These are phyloP conservation scores for Deroplatys truncata DNA, from an alignment of 2,888 invertebrate genomes.

Conservation along the genomic window DNA sequence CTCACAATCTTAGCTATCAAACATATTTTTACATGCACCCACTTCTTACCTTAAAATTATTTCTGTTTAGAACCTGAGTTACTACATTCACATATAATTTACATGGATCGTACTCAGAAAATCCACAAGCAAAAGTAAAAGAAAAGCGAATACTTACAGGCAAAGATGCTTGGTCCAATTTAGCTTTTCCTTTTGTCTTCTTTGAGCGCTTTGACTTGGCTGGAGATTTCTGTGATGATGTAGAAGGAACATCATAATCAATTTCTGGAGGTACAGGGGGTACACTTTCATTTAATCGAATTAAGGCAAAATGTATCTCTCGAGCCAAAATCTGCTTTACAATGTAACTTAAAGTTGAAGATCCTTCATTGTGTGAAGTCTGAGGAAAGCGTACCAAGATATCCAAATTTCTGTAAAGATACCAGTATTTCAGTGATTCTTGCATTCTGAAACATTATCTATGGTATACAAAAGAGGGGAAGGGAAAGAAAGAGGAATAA, in stretches of 20 bases:
- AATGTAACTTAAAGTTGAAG: neutral
- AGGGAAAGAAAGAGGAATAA: neutral
- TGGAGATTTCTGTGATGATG: neutral
- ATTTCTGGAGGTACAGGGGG: neutral
- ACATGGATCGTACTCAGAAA: too few species aligned
- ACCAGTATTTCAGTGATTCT: too few species aligned
- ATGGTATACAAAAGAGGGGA: neutral
- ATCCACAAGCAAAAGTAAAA: neutral
- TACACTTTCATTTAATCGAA: neutral
- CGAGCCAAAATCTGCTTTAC: neutral
- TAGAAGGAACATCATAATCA: neutral
- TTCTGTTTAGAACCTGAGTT: too few species aligned
- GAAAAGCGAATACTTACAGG: neutral
- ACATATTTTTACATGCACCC: too few species aligned
- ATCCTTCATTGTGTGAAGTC: neutral
- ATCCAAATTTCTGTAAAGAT: neutral
- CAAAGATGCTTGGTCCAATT: neutral
- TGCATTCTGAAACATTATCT: too few species aligned
- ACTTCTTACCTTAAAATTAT: too few species aligned
- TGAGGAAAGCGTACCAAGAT: neutral
- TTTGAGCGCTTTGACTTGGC: neutral
- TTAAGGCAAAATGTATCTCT: neutral
- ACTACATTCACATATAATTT: too few species aligned
- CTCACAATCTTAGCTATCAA: too few species aligned
- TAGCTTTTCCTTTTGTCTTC: neutral